These are phyloP conservation scores for Biston betularia DNA, from an alignment of 2,888 invertebrate species.

Conservation along the genomic window DNA sequence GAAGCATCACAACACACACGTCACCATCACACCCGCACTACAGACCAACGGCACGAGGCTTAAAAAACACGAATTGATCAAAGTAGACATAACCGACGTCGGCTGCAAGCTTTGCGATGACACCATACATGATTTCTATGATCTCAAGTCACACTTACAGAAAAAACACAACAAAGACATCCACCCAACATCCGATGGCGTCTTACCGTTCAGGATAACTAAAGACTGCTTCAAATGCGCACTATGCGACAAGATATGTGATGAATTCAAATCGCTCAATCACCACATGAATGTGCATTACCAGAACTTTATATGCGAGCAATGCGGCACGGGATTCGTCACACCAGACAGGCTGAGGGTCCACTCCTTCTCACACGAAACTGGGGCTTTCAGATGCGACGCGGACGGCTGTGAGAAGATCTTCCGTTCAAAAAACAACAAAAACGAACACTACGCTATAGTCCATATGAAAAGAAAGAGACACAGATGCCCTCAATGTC, in stretches of 20 bases:
- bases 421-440: conserved; percentile 77
- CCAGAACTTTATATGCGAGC: conserved; percentile 78
- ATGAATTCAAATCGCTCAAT: conserved; percentile 72
- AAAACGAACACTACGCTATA: conserved; percentile 79
- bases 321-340: conserved; percentile 76
- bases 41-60: conserved; percentile 62
- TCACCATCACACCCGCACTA: conserved; percentile 46
- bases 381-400: conserved; percentile 73
- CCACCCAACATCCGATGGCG: conserved; percentile 60
- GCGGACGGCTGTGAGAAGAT: conserved; percentile 73
- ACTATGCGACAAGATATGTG: conserved; percentile 64
- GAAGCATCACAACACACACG: conserved; percentile 61
- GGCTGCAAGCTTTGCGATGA: conserved; percentile 69
- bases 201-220: conserved; percentile 71
- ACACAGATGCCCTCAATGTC: conserved; percentile 74
- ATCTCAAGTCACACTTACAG: conserved; percentile 67
- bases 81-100: conserved; percentile 72
- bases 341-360: conserved; percentile 72
- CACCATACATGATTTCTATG: conserved; percentile 51
- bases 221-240: conserved; percentile 65
- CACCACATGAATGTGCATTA: conserved; percentile 82
- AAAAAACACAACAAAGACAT: conserved; percentile 63
- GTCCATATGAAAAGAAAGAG: conserved; percentile 79
- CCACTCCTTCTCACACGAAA: conserved; percentile 72
- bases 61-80: conserved; percentile 71